Evolutionary conservation across 2,797 vertebrate species (phyloP), one percentile per base, ranked within the genome.

Genomic region (Toxotes lorentzi): DNA sequence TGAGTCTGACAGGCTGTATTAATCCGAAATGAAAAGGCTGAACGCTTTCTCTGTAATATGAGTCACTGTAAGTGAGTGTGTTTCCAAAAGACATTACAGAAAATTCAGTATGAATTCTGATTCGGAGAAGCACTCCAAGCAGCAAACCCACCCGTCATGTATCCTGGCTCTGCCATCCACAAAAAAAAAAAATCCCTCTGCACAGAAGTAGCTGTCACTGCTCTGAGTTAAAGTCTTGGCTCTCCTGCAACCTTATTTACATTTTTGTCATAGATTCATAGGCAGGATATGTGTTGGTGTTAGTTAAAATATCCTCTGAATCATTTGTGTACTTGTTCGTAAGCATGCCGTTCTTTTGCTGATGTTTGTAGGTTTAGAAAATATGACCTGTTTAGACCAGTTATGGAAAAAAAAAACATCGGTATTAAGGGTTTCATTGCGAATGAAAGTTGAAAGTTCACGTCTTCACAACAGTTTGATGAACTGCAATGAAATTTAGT

Each of bases 11-110:
- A 16, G 14, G 16, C 14, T 43, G 41, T 43, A 7, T 38, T 38
- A 38, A 38, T 38, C 35, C 7, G 35, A 38, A 38, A 8, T 38
- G 35, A 38, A 38, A 8, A 38, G 9, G 35, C 60, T 65, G 60
- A 53, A 60, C 65, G 72, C 24, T 40, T 47, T 41, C 38, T 48
- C 40, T 60, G 60, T 48, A 40, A 70, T 47, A 34, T 53, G 48
- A 23, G 38, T 54, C 32, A 75, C 60, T 71, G 47, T 14, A 17
- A 34, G 34, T 2, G 12, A 61, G 53, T 5, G 16, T 41, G 40
- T 62, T 43, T 54, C 48, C 50, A 67, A 41, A 19, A 72, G 4
- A 68, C 10, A 43, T 19, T 27, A 50, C 19, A 32, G 2, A 0
- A 48, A 48, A 48, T n/a, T n/a, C 54, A 43, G n/a, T 57, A 7